Base-by-base conservation (phyloP, 2,888 invertebrate genomes). In the Stratiomys singularior region DNA sequence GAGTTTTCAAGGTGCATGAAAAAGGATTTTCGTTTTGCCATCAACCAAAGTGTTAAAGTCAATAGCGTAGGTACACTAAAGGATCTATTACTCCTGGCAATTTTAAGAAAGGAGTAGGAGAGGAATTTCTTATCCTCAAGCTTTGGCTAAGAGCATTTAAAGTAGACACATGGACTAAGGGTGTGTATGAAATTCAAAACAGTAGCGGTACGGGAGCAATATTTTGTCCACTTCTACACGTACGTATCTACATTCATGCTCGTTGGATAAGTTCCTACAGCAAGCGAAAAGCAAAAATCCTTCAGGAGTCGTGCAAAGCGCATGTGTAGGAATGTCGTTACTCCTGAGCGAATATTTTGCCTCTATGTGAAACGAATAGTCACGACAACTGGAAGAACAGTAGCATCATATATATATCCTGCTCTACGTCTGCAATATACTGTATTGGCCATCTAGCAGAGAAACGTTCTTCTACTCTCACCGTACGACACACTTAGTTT, bases 301-400 rank as follows among this genome's bases (percentile, higher is more conserved):
- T 67, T 46, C 67, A 13, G 15, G 9, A 21, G 46, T 13, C 67
- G 18, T 21, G 44, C 9, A 23, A 5, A 23, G 72, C 72, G 72
- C 72, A 72, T 72, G 72, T 56, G 72, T 58, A 23, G 52, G 72
- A 72, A 72, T 21, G 72, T 72, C 56, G 72, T 72, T 72, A 72
- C 72, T 72, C 72, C 72, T 56, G 72, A 56, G 47, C 28, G 27
- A 52, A 56, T 28, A n/a, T 56, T n/a, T 71, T 58, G 27, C 15
- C 3, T 9, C 15, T 21, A 13, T 23, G 67, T 67, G 18, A 1
- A 21, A 13, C 5, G 18, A 58, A 30, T 58, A 58, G 58, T 72
- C 56, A 28, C 72, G 72, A 58, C 21, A 72, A 72, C 44, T 56
- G 72, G 28, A 37, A 13, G 7, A 25, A 72, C 72, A 27, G 58